These are phyloP conservation scores for Agrochola lychnidis DNA, from an alignment of 2,888 invertebrate species.

Conservation along the genomic window DNA sequence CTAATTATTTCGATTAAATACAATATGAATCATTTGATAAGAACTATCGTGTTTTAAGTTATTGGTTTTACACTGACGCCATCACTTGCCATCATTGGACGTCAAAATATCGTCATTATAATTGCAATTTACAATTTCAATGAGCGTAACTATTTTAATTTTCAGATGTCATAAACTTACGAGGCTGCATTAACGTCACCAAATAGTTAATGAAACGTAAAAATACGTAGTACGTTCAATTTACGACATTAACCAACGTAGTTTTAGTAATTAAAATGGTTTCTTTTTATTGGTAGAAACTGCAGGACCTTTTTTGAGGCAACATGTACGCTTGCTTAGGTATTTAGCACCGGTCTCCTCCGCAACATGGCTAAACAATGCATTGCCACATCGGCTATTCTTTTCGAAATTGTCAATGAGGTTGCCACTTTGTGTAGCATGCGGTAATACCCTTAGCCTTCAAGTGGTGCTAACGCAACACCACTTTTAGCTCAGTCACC, in stretches of 20 bases:
- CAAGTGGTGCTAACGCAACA: constrained; percentile 45
- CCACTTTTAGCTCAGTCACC: constrained; percentile 40
- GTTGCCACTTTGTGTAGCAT: constrained; percentile 19
- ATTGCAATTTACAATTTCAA: constrained; percentile 31
- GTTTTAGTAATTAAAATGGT: constrained; percentile 1
- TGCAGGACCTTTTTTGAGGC: neutral
- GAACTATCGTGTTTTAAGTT: neutral
- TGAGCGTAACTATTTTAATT: constrained; percentile 28
- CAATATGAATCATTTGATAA: constrained; percentile 20
- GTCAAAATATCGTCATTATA: constrained; percentile 16
- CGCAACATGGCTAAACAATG: constrained; percentile 34
- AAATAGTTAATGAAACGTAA: constrained; percentile 10
- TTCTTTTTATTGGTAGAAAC: constrained; percentile 1
- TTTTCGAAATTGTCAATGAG: constrained; percentile 42
- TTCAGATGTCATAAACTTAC: constrained; percentile 17
- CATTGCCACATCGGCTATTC: constrained; percentile 46
- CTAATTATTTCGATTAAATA: neutral
- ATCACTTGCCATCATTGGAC: neutral
- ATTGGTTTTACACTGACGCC: constrained; percentile 21
- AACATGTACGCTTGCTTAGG: constrained; percentile 16
- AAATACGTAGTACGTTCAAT: constrained; percentile 18
- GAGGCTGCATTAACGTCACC: constrained; percentile 27
- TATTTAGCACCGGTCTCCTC: constrained; percentile 43
- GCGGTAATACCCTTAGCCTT: constrained; percentile 46
- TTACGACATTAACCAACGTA: constrained; percentile 4